Conservation (phyloP, 1,140 invertebrate species). For the Sycophila sp. region DNA sequence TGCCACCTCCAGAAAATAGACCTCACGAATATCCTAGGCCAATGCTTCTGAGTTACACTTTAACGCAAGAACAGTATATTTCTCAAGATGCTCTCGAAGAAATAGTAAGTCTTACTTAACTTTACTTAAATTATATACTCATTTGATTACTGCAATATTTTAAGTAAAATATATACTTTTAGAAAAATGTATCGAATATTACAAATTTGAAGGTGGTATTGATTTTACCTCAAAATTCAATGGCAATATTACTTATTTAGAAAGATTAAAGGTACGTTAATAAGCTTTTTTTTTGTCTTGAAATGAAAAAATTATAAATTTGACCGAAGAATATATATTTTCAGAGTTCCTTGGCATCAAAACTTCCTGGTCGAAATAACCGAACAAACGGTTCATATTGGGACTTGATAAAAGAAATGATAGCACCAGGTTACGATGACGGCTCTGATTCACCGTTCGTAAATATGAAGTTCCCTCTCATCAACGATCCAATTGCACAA, state of each 20-base stretch:
- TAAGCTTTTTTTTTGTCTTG: too few relatives aligned
- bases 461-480: conserved; percentile 58
- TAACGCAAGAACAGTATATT: conserved; percentile 84
- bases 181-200: conserved; percentile 87
- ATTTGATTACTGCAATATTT: conserved; percentile 25
- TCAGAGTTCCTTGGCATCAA: conserved; percentile 61
- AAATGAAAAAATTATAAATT: neutral
- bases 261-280: conserved; percentile 76
- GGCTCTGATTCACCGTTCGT: conserved; percentile 49
- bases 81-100: conserved; percentile 85
- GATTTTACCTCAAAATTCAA: conserved; percentile 81
- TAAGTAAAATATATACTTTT: conserved; percentile 51
- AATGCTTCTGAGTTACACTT: conserved; percentile 87
- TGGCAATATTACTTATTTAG: conserved; percentile 79
- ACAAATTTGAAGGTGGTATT: conserved; percentile 81
- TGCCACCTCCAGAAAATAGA: conserved; percentile 90
- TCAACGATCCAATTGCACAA: conserved; percentile 54
- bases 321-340: conserved; percentile 16
- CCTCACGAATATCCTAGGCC: conserved; percentile 91
- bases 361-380: conserved; percentile 58
- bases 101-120: conserved; percentile 70
- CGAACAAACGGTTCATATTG: conserved; percentile 60
- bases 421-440: conserved; percentile 60
- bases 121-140: neutral
- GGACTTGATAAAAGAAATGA: conserved; percentile 64